Base-by-base conservation (phyloP, 1,140 invertebrate species). In the Drosophila ficusphila region DNA sequence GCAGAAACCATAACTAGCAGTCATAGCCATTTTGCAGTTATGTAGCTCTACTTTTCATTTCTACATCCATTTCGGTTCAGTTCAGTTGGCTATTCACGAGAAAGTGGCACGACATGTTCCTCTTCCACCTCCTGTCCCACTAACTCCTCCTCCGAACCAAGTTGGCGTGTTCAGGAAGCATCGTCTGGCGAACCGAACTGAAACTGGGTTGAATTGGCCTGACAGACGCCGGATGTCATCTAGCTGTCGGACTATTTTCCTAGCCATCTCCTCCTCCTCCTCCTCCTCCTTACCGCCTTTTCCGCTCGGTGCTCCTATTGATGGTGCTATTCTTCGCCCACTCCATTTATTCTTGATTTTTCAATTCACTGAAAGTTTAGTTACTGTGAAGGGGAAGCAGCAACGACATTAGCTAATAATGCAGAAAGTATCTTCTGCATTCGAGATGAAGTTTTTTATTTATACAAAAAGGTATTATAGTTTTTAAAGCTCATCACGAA, bases 91-190 rank as follows among this genome's bases (percentile, higher is more conserved):
- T 67, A 86, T 85, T 86, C 82, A 85, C 39, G 56, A 44, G 62
- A 81, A 85, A 79, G 73, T 86, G 81, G 81, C 81, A 85, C 81
- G 67, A 86, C 79, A 71, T 83, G 74, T 52, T 60, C 46, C 57
- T 41, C 57, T n/a, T 23, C 19, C 31, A 8, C 42, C 57, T 21
- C 31, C 53, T 27, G 19, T 4, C 31, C 11, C 2, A 7, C 12
- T 29, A 18, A 23, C 1, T 19, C 21, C n/a, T 27, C 11, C 47
- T 51, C 14, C 64, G 36, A 47, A 58, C 42, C 62, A 52, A 39
- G 21, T 64, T 72, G 68, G 68, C 69, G 48, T 73, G 69, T 73
- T 62, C 69, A 73, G 69, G 69, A 73, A 73, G 69, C 69, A 73
- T 73, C 69, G 47, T 73, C 69, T 68, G 64, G 39, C 56, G 29